Evolutionary conservation across 2,888 invertebrate species (phyloP), one percentile per base, ranked within the genome.

Genomic region (Phania funesta): DNA sequence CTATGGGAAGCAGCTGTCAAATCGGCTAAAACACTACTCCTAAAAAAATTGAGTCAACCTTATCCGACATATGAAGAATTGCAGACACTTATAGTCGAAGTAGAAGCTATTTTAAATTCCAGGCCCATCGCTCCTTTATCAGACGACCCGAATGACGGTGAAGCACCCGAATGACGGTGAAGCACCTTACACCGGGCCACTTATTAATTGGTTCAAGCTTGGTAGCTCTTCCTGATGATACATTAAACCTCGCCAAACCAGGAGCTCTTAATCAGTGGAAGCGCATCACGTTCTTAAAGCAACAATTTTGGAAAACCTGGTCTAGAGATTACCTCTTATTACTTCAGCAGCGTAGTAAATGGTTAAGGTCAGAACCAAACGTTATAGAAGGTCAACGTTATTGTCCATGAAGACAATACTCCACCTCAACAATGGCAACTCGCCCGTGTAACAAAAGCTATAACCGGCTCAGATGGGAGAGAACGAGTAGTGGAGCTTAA

Each of bases 351-450:
- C 50, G 50, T 22, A 22, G 5, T 2, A 44, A 44, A 44, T 44
- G 46, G 46, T 46, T 20, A 8, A 46, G 20, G 46, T 18, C 18
- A 1, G 3, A 5, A 20, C 29, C 58, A 0, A 84, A 80, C 29
- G 56, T 82, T 16, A 54, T 60, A 13, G 44, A 67, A 26, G 82
- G 67, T 1, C 70, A 81, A 38, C 20, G 82, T 80, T 1, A 41
- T 83, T 9, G 52, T 84, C 7, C 82, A 83, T 44, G 80, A 84
- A 41, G 80, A 83, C 52, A 77, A 75, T 26, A 65, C 35, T 11
- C 35, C 35, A 35, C 35, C 4, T 35, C 35, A 35, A 35, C 35
- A 35, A 9, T 85, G 83, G 78, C 9, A 64, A 3, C 50, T 84
- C 0, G 74, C 62, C 35, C 50, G 83, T 11, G 52, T 76, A 11